Evolutionary conservation across 2,113 vertebrate genomes (phyloP), one percentile per base, ranked within the genome.

Genomic region (Camelus dromedarius): DNA sequence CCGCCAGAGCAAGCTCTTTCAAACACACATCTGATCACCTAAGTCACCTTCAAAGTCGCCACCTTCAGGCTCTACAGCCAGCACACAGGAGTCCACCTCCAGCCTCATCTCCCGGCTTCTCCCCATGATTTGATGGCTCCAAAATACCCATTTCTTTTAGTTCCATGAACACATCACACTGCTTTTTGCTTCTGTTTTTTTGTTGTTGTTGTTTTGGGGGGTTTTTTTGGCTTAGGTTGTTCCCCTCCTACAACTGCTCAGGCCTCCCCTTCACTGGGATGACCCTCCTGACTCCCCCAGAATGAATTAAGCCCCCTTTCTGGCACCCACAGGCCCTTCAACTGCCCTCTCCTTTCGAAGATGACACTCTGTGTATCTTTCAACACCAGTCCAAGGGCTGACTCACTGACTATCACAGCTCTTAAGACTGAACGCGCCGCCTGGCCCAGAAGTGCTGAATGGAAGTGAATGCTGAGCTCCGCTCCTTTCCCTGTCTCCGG

Each of bases 91-190:
- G 56, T 50, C 70, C 20, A 42, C 30, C 52, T 80, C 50, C 13
- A 94, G 70, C 12, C 2, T 60, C 28, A 28, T 46, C 46, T 84
- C 30, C 19, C 22, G 14, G 67, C 20, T 30, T n/a, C 24, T 28
- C n/a, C 20, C 13, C 11, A 13, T 66, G 28, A 58, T 14, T 38
- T 54, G 22, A 69, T 88, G 69, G 72, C 79, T 62, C 35, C 9
- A 56, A 90, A 95, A 80, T 30, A 38, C 20, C 58, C 69, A 19
- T 62, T 90, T 84, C 42, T 84, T 80, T 93, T 20, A 24, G 26
- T 38, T 11, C 58, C 15, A 56, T 89, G 22, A 70, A 76, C 81
- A 72, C 15, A 70, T 54, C 5, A 50, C 16, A n/a, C 6, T 18
- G 18, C n/a, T 79, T 81, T 32, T 11, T 12, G 14, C 12, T n/a